These are phyloP conservation scores for Calonectris borealis DNA, from an alignment of 2,113 vertebrate species.

Conservation along the genomic window DNA sequence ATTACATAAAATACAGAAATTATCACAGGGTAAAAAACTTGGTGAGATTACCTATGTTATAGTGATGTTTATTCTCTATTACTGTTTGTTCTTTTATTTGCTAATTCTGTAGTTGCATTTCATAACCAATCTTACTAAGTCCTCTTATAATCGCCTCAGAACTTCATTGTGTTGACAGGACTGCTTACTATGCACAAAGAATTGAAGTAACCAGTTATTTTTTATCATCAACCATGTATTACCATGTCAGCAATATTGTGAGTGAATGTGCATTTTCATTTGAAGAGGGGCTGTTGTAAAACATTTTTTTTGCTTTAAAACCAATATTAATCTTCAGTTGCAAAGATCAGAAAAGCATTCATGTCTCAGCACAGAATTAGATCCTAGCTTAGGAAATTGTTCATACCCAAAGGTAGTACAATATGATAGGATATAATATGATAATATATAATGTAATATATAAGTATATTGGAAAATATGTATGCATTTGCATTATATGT, in stretches of 20 bases:
- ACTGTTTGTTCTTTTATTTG: neutral
- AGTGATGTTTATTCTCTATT: neutral
- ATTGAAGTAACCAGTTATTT: slow-evolving; percentile 29
- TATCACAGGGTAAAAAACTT: neutral
- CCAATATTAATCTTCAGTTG: neutral
- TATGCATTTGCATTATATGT: neutral
- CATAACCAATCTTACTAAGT: neutral
- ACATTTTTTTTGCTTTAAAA: neutral
- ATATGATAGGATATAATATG: neutral
- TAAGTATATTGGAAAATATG: neutral
- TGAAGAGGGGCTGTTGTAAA: neutral
- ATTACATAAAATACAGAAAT: neutral
- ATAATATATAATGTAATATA: neutral
- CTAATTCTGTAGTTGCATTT: neutral
- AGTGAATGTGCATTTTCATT: neutral
- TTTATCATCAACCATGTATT: slow-evolving; percentile 12
- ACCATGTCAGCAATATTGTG: neutral
- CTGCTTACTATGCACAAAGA: neutral
- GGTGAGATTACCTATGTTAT: neutral
- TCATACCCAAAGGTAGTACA: neutral
- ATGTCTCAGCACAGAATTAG: neutral
- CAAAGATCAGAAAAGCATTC: neutral
- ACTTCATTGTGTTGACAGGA: slow-evolving; percentile 3
- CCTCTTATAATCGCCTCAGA: neutral
- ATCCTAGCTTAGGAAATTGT: neutral